A percentile compares a stretch with the other conserved stretches of the same genome.
Conservation (phyloP, 2,113 vertebrate genomes). For the Leiothrix lutea region DNA sequence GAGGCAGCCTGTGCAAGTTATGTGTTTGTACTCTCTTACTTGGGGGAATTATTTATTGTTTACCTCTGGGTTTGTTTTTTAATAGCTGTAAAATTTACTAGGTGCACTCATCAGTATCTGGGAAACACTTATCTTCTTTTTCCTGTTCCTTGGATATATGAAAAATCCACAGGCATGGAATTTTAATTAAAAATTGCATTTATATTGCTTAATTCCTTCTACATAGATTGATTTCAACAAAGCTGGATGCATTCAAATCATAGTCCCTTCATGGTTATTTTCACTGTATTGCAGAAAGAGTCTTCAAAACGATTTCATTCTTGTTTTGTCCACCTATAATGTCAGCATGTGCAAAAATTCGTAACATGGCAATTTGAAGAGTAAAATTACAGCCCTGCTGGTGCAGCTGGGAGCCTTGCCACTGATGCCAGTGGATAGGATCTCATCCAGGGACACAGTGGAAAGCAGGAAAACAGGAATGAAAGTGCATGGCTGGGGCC, state of each 20-base stretch:
- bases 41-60: neutral
- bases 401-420: neutral
- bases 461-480: neutral
- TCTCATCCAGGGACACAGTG: neutral
- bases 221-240: neutral
- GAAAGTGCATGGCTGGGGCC: neutral
- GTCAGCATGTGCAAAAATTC: rapidly evolving
- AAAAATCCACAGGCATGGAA: neutral
- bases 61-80: neutral
- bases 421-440: neutral
- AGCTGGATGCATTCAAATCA: neutral
- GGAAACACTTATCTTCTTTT: neutral
- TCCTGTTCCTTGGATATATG: neutral
- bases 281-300: neutral
- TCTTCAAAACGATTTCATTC: neutral
- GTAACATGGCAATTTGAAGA: neutral
- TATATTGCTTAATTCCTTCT: neutral
- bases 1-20: neutral
- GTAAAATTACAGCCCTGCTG: neutral
- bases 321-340: neutral
- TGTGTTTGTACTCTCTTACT: neutral
- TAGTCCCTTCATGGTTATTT: neutral
- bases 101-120: no score
- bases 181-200: neutral
- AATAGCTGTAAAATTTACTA: neutral